These are phyloP conservation scores for Brenthis hecate DNA, from an alignment of 2,888 invertebrate genomes.

Conservation along the genomic window DNA sequence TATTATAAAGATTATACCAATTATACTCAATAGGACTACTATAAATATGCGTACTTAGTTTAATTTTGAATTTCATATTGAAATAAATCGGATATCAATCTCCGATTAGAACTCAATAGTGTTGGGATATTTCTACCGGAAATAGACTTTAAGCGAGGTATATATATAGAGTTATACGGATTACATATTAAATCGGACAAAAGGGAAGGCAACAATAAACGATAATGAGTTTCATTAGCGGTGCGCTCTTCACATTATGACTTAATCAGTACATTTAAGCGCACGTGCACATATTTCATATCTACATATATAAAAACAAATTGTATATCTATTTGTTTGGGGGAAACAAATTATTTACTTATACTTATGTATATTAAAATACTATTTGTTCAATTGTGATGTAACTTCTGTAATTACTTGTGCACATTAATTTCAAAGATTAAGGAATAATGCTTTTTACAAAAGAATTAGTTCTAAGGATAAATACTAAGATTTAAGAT, in stretches of 20 bases:
- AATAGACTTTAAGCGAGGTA: constrained; percentile 5
- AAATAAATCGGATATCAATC: constrained; percentile 14
- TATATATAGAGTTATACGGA: constrained; percentile 3
- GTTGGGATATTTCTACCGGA: constrained; percentile 3
- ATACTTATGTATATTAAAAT: too few species aligned
- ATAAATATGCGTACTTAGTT: too few species aligned
- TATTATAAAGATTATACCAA: too few species aligned
- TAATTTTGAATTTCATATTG: neutral
- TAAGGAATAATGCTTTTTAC: too few species aligned
- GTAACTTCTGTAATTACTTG: too few species aligned
- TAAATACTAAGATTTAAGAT: too few species aligned
- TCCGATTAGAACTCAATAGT: constrained; percentile 11
- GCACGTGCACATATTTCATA: neutral
- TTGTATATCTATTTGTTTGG: neutral
- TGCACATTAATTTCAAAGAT: too few species aligned
- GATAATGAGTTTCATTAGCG: constrained; percentile 18
- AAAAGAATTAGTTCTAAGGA: too few species aligned
- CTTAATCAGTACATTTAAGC: constrained; percentile 4
- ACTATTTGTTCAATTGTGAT: too few species aligned
- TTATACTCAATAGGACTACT: too few species aligned
- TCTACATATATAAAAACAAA: neutral
- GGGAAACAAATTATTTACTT: too few species aligned
- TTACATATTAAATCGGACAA: constrained; percentile 6
- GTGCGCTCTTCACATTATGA: constrained; percentile 12
- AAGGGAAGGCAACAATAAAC: constrained; percentile 6